Conservation (phyloP, 2,113 vertebrate genomes). For the Steatornis caripensis region DNA sequence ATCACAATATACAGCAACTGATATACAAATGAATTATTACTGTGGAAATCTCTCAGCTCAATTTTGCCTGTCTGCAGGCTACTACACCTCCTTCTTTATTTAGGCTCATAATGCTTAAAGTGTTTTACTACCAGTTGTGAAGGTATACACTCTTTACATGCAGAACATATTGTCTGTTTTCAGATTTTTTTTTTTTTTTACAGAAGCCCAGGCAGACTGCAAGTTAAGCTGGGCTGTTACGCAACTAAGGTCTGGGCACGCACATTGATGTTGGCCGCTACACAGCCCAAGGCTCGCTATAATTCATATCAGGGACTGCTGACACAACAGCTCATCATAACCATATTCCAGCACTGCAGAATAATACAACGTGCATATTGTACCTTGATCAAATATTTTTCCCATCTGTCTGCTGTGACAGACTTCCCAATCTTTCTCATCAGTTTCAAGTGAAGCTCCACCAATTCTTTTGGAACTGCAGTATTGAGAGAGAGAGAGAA, state of each 20-base stretch:
- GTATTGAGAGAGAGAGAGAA: neutral
- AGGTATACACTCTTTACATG: neutral
- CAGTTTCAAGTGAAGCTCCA: slow-evolving; percentile 96
- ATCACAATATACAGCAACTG: neutral
- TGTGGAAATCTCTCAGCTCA: neutral
- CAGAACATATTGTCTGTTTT: neutral
- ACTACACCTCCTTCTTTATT: neutral
- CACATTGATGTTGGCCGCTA: accelerated
- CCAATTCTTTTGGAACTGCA: slow-evolving; percentile 91
- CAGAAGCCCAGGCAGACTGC: neutral
- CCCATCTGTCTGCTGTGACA: slow-evolving; percentile 94
- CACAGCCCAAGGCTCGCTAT: neutral
- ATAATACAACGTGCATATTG: neutral
- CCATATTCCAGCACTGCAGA: neutral
- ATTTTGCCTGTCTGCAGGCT: neutral
- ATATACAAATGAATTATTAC: neutral
- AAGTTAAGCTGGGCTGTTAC: neutral
- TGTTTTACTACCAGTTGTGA: neutral
- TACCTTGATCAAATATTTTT: slow-evolving; percentile 97
- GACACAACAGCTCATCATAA: neutral
- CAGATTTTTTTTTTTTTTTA: neutral
- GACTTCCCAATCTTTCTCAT: slow-evolving; percentile 96
- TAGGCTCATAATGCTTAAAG: neutral
- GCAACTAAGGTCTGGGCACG: neutral
- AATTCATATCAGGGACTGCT: neutral